phyloP scores from a whole-genome alignment of 2,113 vertebrate species.

The Choloepus hoffmanni region DNA sequence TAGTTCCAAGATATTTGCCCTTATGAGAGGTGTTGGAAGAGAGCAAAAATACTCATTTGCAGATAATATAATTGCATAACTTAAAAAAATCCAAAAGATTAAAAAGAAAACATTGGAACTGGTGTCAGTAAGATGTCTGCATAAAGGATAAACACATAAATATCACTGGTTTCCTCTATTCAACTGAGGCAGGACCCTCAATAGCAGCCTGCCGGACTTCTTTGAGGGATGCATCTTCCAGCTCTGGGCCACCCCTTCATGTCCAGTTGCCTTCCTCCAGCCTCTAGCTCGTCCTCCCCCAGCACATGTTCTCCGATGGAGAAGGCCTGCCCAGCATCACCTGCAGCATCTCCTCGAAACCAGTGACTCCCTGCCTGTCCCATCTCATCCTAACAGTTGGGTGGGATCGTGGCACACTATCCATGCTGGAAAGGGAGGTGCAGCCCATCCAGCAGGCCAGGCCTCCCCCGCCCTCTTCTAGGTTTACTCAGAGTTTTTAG shows the following conservation, averaged over 20 bases:
- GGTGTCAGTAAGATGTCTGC: neutral
- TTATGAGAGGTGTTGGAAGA: neutral
- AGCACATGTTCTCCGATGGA: neutral
- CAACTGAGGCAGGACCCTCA: neutral
- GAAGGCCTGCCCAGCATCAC: neutral
- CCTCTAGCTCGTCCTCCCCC: neutral
- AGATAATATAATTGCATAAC: neutral
- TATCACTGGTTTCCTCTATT: neutral
- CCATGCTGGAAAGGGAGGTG: too few species aligned
- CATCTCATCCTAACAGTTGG: neutral
- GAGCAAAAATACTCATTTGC: neutral
- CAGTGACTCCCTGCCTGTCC: neutral
- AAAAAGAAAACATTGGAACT: neutral
- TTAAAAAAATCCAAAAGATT: neutral
- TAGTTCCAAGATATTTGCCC: neutral
- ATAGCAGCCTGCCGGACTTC: neutral
- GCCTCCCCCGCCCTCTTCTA: neutral
- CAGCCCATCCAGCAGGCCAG: neutral
- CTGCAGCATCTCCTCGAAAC: too few species aligned
- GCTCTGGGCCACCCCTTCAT: neutral
- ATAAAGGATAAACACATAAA: neutral
- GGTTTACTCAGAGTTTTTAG: too few species aligned
- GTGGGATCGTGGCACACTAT: neutral
- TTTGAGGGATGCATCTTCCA: neutral
- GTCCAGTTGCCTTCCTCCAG: neutral